A percentile compares a stretch with the other conserved stretches of the same genome.
These are phyloP conservation scores for Sturnus vulgaris DNA, from an alignment of 2,113 vertebrate genomes.

Conservation along the genomic window DNA sequence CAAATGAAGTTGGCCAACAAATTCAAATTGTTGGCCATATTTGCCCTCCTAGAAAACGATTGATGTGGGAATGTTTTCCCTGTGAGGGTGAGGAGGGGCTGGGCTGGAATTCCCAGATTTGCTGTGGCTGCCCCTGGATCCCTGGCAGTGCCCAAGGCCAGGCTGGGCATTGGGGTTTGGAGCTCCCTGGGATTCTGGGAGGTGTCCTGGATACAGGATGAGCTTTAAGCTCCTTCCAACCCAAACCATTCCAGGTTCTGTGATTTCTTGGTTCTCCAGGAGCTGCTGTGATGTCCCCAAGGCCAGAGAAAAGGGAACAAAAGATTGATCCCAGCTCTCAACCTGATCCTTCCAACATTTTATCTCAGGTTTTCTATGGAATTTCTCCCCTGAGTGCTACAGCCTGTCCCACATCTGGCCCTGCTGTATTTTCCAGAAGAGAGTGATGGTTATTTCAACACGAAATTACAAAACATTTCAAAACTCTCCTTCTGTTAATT, in stretches of 20 bases:
- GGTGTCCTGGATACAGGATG: not conserved
- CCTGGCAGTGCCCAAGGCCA: not conserved
- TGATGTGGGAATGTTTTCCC: not conserved
- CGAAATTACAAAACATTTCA: too few species aligned
- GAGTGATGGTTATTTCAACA: not conserved
- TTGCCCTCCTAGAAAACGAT: not conserved
- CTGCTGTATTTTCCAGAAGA: not conserved
- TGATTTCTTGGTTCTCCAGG: accelerated
- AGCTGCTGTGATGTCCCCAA: not conserved
- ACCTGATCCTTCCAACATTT: accelerated
- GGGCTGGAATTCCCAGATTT: not conserved
- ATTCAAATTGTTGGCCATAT: not conserved
- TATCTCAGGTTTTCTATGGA: not conserved
- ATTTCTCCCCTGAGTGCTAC: not conserved
- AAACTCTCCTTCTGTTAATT: not conserved
- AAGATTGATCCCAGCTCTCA: accelerated
- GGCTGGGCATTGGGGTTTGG: not conserved
- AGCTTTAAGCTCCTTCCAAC: too few species aligned
- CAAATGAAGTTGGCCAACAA: not conserved
- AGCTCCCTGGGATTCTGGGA: accelerated
- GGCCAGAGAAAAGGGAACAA: not conserved
- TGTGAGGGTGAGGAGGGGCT: not conserved
- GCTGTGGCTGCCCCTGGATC: not conserved
- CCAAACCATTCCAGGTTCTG: not conserved
- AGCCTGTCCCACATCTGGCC: not conserved